Evolutionary conservation across 2,797 vertebrate genomes (phyloP).

Genomic region (Intellagama lesueurii): DNA sequence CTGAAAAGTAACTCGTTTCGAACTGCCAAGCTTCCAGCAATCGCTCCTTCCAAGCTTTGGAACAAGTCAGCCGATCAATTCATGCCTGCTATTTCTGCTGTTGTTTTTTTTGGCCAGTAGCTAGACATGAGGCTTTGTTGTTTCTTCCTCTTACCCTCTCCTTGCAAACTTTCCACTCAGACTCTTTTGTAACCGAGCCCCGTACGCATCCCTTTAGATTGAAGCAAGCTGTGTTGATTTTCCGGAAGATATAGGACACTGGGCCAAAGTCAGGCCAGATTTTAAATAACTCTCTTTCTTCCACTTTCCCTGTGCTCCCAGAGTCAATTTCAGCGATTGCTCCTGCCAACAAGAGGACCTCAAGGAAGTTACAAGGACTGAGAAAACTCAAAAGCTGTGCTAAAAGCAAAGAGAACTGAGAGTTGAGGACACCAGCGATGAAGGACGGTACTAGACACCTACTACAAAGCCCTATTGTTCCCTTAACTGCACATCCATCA

Average conservation of each 20-base stretch:
- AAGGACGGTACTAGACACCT: background rate
- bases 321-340: background rate
- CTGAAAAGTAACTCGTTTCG: too few relatives aligned
- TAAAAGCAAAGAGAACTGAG: background rate
- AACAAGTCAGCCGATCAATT: too few relatives aligned
- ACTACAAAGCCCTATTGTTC: conserved; percentile 10
- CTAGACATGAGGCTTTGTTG: too few relatives aligned
- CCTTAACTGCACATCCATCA: background rate
- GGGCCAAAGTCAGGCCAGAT: background rate
- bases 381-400: background rate
- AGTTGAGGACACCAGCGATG: background rate
- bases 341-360: background rate
- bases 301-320: background rate
- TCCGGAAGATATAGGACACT: too few relatives aligned
- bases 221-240: background rate
- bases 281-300: background rate
- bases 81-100: too few relatives aligned
- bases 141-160: background rate
- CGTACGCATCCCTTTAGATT: background rate
- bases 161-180: background rate
- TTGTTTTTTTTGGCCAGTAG: too few relatives aligned
- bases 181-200: background rate
- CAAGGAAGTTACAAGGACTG: background rate
- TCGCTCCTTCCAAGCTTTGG: too few relatives aligned
- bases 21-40: too few relatives aligned